phyloP scores from a whole-genome alignment of 2,113 vertebrate genomes.

The Electrona antarctica region DNA sequence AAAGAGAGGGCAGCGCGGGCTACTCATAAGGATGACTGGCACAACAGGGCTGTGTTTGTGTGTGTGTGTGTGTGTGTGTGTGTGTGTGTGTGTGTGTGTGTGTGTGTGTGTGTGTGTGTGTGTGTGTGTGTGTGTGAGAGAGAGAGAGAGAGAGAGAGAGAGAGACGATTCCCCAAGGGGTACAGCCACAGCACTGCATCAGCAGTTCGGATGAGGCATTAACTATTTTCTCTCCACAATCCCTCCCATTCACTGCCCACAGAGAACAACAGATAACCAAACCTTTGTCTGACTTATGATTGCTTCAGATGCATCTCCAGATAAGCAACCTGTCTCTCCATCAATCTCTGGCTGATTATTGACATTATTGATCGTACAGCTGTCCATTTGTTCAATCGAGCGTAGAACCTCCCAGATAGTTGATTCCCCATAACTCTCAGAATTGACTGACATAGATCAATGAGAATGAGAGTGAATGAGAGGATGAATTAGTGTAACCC shows the following conservation, averaged over 20 bases:
- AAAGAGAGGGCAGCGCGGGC: conserved; percentile 63
- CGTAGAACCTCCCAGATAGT: too few species aligned
- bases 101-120: conserved; percentile 29
- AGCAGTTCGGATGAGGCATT: conserved; percentile 61
- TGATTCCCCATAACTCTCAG: too few species aligned
- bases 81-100: conserved; percentile 30
- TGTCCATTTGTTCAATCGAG: too few species aligned
- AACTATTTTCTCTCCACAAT: conserved; percentile 54
- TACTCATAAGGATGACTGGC: conserved; percentile 46
- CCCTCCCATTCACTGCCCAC: conserved; percentile 14
- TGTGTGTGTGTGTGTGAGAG: conserved; percentile 1
- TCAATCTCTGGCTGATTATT: conserved; percentile 20
- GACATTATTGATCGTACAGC: not conserved
- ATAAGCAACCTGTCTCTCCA: conserved; percentile 21
- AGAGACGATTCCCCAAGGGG: conserved; percentile 52
- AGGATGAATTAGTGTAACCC: too few species aligned
- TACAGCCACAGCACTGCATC: conserved; percentile 61
- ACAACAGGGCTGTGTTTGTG: conserved; percentile 16
- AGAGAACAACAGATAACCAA: conserved; percentile 29
- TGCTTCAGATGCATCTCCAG: conserved; percentile 27
- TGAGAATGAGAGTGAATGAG: too few species aligned
- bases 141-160: conserved; percentile 15
- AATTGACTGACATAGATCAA: too few species aligned
- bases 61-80: conserved; percentile 22
- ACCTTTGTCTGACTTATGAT: conserved; percentile 16